These are phyloP conservation scores for Rhincodon typus DNA, from an alignment of 2,797 vertebrate genomes.

Conservation along the genomic window DNA sequence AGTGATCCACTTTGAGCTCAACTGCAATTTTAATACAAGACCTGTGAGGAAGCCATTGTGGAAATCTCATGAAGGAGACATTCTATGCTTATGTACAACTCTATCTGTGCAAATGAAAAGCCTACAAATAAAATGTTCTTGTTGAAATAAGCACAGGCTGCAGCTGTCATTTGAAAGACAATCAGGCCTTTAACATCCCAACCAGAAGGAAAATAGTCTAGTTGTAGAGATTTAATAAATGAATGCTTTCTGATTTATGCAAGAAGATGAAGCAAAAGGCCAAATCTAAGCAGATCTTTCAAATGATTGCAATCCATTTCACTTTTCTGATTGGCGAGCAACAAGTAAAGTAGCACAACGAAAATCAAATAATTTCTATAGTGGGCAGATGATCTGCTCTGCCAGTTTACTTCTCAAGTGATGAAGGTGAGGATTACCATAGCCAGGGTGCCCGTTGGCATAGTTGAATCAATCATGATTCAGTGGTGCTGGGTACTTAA, in stretches of 20 bases:
- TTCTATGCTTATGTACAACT: too few relatives aligned
- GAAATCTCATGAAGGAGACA: too few relatives aligned
- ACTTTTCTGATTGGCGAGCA: neutral
- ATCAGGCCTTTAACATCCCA: too few relatives aligned
- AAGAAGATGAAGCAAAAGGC: neutral
- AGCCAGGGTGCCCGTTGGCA: neutral
- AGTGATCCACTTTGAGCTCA: too few relatives aligned
- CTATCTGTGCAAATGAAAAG: too few relatives aligned
- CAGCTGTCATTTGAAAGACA: too few relatives aligned
- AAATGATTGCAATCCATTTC: neutral
- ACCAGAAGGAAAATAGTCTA: too few relatives aligned
- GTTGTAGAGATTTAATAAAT: neutral
- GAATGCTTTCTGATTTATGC: neutral
- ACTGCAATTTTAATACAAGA: too few relatives aligned
- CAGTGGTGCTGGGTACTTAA: neutral
- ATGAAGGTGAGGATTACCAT: neutral
- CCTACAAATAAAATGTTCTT: too few relatives aligned
- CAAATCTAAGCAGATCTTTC: neutral
- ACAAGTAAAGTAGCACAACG: neutral
- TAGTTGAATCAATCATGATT: neutral
- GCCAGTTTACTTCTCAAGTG: neutral
- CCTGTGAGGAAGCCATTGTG: too few relatives aligned
- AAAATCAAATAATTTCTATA: neutral
- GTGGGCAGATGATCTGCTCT: too few relatives aligned
- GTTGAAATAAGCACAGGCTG: too few relatives aligned